Conservation (phyloP, 2,797 vertebrate genomes). For the Sciaenops ocellatus region DNA sequence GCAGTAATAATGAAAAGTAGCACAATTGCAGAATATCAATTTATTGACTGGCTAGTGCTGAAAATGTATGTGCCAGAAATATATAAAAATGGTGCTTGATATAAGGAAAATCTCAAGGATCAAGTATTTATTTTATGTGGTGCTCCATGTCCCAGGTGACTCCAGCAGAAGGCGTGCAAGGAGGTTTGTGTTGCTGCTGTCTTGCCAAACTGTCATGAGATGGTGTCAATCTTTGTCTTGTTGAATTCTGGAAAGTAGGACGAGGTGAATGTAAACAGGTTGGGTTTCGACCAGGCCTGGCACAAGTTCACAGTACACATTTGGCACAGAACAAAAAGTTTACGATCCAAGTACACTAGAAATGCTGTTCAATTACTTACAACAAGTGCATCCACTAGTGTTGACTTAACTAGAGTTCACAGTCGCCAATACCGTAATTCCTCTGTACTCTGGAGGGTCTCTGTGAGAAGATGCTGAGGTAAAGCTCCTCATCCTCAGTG, state of each 20-base stretch:
- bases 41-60: background rate
- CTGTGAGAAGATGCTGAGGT: constrained; percentile 19
- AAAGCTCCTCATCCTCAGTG: constrained; percentile 11
- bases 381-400: constrained; percentile 6
- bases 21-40: background rate
- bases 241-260: background rate
- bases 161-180: background rate
- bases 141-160: background rate
- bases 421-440: background rate
- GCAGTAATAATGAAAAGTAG: background rate
- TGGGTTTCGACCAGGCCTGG: background rate
- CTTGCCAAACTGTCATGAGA: background rate
- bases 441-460: background rate
- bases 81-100: background rate
- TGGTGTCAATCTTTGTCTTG: background rate
- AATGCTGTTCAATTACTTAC: constrained; percentile 14
- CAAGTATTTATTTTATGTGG: background rate
- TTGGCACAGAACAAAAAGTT: background rate
- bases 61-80: background rate
- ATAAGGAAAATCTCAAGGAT: background rate
- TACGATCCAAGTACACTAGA: background rate
- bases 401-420: background rate
- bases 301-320: constrained; percentile 2
- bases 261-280: background rate
- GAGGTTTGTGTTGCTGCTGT: constrained; percentile 2